Base-by-base conservation (phyloP, 1,140 invertebrate genomes). In the Drosophila grimshawi region DNA sequence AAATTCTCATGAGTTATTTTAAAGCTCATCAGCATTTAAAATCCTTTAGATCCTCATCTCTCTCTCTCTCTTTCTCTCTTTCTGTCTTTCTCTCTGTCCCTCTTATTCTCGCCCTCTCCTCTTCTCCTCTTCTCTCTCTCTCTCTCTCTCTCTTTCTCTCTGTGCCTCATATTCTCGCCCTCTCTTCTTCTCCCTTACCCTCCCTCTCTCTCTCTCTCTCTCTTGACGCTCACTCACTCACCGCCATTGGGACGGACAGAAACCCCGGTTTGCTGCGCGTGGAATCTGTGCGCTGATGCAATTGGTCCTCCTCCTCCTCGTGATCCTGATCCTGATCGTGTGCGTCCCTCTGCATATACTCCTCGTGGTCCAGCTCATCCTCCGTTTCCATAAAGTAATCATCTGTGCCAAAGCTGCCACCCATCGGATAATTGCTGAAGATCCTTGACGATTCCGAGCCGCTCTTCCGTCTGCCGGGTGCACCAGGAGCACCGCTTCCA, bases 401-500 rank as follows among this genome's bases (percentile, higher is more conserved):
- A 57, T 93, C 93, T n/a, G 92, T 93, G 46, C 92, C 92, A 49
- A 93, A 92, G 76, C 92, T 93, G 66, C 93, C 94, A 66, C 92
- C 93, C 88, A 95, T 94, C 4, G 93, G 93, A 93, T 94, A 57
- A 93, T 94, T 68, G 94, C 92, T 92, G 11, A 92, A 86, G 19
- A 92, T 91, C 30, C 92, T 82, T 52, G 92, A 92, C 1, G 92
- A 92, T 33, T 92, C 92, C 0, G 92, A 92, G 5, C 86, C 92
- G 57, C 92, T 92, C 65, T 88, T 86, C 5, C 92, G 77, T 0
- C 92, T 67, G 4, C 94, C 94, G 39, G 94, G 93, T 6, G 95
- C 92, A 10, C 93, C 78, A 2, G 72, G 65, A 11, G 65, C 73
- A 30, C 76, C 76, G 10, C 83, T 80, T n/a, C 85, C 83, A 0